These are phyloP conservation scores for Melopsittacus undulatus DNA, from an alignment of 2,797 vertebrate genomes.

Conservation along the genomic window DNA sequence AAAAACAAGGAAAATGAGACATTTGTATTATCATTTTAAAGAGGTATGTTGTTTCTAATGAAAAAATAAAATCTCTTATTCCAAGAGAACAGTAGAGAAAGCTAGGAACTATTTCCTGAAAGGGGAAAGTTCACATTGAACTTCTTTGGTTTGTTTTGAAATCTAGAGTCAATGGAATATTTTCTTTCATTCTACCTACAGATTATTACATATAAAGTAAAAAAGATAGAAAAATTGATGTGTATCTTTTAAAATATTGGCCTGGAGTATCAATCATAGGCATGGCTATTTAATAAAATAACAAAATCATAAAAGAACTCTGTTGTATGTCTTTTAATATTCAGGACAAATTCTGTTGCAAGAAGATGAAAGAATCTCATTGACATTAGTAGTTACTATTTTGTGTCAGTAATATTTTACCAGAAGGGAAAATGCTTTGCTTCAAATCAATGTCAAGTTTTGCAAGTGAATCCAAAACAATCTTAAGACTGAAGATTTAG, in stretches of 20 bases:
- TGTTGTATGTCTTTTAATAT: background rate
- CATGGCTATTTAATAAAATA: background rate
- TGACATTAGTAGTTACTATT: background rate
- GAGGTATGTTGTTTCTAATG: background rate
- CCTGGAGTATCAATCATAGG: background rate
- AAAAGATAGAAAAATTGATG: background rate
- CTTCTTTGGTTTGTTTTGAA: background rate
- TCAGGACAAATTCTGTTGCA: constrained; percentile 4
- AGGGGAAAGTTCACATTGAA: background rate
- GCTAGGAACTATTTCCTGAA: background rate
- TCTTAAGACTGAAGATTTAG: background rate
- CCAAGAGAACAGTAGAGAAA: background rate
- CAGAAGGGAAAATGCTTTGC: constrained; percentile 16
- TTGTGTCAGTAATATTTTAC: constrained; percentile 23
- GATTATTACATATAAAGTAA: background rate
- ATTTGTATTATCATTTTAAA: background rate
- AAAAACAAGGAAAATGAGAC: background rate
- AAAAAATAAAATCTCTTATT: background rate
- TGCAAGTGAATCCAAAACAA: background rate
- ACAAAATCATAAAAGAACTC: background rate
- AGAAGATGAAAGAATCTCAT: background rate
- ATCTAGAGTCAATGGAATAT: background rate
- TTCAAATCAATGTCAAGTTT: background rate
- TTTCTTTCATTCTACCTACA: background rate
- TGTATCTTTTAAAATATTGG: background rate